These are phyloP conservation scores for Andrena cerasifolii DNA, from an alignment of 1,140 invertebrate species.

Conservation along the genomic window DNA sequence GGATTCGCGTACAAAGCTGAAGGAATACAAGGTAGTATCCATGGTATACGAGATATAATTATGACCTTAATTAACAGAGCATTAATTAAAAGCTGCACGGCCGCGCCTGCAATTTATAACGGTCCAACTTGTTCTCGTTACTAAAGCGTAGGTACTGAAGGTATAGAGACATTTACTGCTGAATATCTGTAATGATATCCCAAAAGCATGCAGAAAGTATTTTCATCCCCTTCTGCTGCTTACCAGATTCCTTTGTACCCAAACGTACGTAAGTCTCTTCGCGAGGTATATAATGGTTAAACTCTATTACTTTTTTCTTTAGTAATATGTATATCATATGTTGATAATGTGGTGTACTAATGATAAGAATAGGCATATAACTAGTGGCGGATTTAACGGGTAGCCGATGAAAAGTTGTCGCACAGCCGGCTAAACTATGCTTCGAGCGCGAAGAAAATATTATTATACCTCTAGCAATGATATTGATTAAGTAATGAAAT, in stretches of 20 bases:
- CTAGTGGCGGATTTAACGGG: no score
- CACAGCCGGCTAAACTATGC: no score
- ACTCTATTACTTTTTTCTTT: no score
- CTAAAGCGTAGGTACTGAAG: conserved; percentile 25
- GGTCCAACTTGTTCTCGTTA: conserved; percentile 73
- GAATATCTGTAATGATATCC: conserved; percentile 25
- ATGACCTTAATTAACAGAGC: conserved; percentile 69
- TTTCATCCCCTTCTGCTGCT: background rate
- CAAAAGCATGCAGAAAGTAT: conserved; percentile 32
- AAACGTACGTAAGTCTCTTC: background rate
- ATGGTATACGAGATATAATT: conserved; percentile 58
- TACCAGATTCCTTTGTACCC: background rate
- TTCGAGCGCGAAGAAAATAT: no score
- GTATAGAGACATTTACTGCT: conserved; percentile 46
- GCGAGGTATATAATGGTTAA: no score
- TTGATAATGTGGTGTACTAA: no score
- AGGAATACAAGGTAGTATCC: conserved; percentile 23
- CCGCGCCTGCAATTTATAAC: conserved; percentile 62
- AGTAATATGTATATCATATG: no score
- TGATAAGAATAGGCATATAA: no score
- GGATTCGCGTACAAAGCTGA: conserved; percentile 29
- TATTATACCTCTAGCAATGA: no score
- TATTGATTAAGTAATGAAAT: no score
- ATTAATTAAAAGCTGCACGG: conserved; percentile 67
- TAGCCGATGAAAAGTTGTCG: no score